These are phyloP conservation scores for Mythimna vitellina DNA, from an alignment of 2,888 invertebrate species.

Conservation along the genomic window DNA sequence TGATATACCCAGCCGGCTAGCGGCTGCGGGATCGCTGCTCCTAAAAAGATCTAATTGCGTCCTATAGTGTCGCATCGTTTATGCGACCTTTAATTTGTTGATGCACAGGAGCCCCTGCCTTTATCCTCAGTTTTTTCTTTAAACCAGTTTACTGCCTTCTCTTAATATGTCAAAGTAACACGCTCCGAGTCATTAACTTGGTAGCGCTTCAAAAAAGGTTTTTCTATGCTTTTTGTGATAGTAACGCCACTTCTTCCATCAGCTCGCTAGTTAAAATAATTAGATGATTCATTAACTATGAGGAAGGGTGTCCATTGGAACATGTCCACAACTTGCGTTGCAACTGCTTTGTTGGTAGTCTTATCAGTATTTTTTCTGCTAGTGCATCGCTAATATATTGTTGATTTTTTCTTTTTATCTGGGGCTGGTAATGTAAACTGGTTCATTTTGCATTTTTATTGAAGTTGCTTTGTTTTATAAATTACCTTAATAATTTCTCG, in stretches of 20 bases:
- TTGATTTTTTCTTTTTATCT: constrained; percentile 66
- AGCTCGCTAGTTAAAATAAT: constrained; percentile 79
- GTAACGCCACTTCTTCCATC: constrained; percentile 72
- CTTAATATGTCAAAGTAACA: constrained; percentile 88
- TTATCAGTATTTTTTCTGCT: constrained; percentile 63
- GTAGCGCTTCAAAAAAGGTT: constrained; percentile 76
- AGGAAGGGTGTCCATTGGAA: constrained; percentile 74
- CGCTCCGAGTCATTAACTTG: constrained; percentile 82
- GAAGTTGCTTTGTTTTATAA: constrained; percentile 75
- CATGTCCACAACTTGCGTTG: constrained; percentile 60
- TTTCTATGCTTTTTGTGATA: constrained; percentile 73
- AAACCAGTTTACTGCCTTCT: constrained; percentile 84
- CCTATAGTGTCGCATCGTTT: constrained; percentile 75
- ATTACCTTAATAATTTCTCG: constrained; percentile 73
- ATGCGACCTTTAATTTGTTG: constrained; percentile 84
- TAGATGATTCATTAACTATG: constrained; percentile 78
- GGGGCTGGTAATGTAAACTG: constrained; percentile 67
- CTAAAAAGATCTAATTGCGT: constrained; percentile 80
- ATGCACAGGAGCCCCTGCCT: constrained; percentile 72
- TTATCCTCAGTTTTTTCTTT: constrained; percentile 73
- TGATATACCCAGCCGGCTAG: constrained; percentile 69
- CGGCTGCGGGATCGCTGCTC: constrained; percentile 59
- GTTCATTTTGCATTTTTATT: constrained; percentile 79
- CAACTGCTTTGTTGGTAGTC: constrained; percentile 57
- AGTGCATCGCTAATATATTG: constrained; percentile 63